Evolutionary conservation across 2,797 vertebrate genomes (phyloP).

Genomic region (Alfaro cultratus): DNA sequence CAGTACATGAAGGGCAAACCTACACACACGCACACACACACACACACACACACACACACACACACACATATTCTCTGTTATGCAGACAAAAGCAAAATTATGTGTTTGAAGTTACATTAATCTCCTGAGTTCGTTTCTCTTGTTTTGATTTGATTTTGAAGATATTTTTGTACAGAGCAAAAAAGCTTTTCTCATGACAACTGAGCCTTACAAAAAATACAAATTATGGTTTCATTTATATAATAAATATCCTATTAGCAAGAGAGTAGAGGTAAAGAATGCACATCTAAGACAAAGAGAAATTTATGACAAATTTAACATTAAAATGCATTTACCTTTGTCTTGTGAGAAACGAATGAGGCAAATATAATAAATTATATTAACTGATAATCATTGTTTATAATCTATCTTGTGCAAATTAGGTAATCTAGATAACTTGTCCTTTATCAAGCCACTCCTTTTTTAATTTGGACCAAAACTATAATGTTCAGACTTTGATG

Average conservation of each 20-base stretch:
- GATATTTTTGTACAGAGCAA: background rate
- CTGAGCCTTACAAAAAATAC: background rate
- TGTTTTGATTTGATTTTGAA: background rate
- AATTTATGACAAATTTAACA: background rate
- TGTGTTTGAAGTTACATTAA: background rate
- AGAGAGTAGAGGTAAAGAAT: background rate
- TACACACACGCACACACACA: conserved; percentile 1
- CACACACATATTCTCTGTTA: background rate
- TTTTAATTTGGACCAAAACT: background rate
- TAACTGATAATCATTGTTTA: background rate
- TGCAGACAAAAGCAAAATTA: background rate
- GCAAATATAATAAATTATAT: background rate
- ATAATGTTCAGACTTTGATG: background rate
- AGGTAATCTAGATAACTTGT: background rate
- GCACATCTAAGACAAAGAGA: background rate
- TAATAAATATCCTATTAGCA: background rate
- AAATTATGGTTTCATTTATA: background rate
- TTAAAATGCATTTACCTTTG: background rate
- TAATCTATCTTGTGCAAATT: background rate
- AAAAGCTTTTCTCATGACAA: background rate
- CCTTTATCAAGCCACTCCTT: background rate
- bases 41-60: background rate
- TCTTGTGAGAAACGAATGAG: background rate
- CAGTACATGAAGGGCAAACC: conserved; percentile 9
- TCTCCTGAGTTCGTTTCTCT: background rate